Evolutionary conservation across 2,113 vertebrate genomes (phyloP).

Genomic region (Colinus virginianus): DNA sequence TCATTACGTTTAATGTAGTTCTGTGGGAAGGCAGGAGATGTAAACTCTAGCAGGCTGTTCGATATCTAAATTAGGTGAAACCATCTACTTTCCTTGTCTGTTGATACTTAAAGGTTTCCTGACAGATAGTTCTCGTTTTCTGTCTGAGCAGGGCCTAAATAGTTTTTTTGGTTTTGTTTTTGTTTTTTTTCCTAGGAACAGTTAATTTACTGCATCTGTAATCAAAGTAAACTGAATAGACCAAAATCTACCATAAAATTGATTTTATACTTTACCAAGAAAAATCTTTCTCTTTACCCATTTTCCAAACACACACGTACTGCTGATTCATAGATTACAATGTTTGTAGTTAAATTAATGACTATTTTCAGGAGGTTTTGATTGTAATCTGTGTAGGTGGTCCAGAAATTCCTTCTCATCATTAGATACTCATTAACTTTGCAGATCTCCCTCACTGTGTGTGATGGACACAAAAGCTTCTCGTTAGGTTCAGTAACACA

Average conservation of each 20-base stretch:
- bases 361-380: background rate
- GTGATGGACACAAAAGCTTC: background rate
- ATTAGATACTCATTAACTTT: background rate
- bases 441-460: background rate
- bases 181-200: background rate
- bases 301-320: background rate
- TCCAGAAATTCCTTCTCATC: background rate
- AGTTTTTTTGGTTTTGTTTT: background rate
- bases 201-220: background rate
- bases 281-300: background rate
- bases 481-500: accelerated
- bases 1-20: background rate
- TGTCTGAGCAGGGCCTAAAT: background rate
- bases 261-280: background rate
- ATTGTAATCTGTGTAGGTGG: constrained; percentile 24
- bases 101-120: background rate
- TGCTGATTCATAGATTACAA: background rate
- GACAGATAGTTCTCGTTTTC: background rate
- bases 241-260: background rate
- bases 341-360: background rate
- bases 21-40: background rate
- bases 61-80: background rate
- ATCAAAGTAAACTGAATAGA: background rate
- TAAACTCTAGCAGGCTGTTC: background rate
- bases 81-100: background rate